These are phyloP conservation scores for Nansenia antarctica DNA, from an alignment of 2,113 vertebrate genomes.

Conservation along the genomic window DNA sequence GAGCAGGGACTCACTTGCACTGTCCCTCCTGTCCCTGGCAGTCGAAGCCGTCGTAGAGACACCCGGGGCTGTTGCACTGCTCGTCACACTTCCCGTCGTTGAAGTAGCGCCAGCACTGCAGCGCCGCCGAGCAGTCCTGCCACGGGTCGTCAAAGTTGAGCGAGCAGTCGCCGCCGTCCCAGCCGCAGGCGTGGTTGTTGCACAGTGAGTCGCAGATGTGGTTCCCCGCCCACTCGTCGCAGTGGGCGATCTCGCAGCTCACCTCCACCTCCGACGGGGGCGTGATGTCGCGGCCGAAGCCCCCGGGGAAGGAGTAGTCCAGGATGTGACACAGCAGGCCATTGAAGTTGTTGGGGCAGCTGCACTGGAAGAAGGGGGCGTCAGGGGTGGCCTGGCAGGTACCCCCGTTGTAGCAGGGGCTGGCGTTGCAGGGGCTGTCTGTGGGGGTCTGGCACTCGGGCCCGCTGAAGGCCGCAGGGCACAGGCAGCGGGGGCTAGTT, in stretches of 20 bases:
- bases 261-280: conserved; percentile 82
- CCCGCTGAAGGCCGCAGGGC: conserved; percentile 80
- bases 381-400: conserved; percentile 85
- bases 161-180: conserved; percentile 97
- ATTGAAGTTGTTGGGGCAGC: conserved; percentile 92
- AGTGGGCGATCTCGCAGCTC: conserved; percentile 84
- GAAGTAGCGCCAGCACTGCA: conserved; percentile 98
- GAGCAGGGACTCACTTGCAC: conserved; percentile 89
- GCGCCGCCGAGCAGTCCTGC: conserved; percentile 91
- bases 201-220: conserved; percentile 87
- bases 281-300: conserved; percentile 87
- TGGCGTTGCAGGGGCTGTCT: conserved; percentile 84
- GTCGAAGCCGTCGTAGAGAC: conserved; percentile 97
- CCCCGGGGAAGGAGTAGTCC: conserved; percentile 86
- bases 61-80: conserved; percentile 90
- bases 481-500: conserved; percentile 88
- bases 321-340: conserved; percentile 95
- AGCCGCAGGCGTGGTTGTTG: conserved; percentile 92
- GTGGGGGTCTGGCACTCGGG: conserved; percentile 86
- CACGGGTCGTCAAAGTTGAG: conserved; percentile 96
- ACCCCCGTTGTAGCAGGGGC: conserved; percentile 94
- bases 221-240: conserved; percentile 82
- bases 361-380: conserved; percentile 87
- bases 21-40: conserved; percentile 89
- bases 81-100: conserved; percentile 89